phyloP scores from a whole-genome alignment of 2,888 invertebrate species.

The Apocheima hispidaria region DNA sequence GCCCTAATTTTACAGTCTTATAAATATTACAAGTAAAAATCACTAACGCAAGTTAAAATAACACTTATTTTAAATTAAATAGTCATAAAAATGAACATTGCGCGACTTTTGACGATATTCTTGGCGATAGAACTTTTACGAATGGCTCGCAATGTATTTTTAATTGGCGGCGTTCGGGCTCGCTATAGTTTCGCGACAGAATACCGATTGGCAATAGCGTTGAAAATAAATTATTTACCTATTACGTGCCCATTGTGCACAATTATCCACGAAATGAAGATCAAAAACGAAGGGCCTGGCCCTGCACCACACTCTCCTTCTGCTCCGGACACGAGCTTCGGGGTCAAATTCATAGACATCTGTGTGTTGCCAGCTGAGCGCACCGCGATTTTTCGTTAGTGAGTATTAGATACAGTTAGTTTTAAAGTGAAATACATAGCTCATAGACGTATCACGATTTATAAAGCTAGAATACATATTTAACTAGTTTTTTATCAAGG shows the following conservation, averaged over 20 bases:
- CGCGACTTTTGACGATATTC: slow-evolving; percentile 82
- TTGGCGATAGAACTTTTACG: slow-evolving; percentile 75
- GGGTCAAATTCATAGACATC: slow-evolving; percentile 86
- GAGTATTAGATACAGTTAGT: slow-evolving; percentile 17
- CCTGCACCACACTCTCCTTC: slow-evolving; percentile 83
- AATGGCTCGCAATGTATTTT: slow-evolving; percentile 71
- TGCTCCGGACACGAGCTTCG: slow-evolving; percentile 85
- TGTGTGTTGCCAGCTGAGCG: slow-evolving; percentile 71
- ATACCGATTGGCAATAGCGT: slow-evolving; percentile 34
- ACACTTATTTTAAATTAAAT: slow-evolving; percentile 72
- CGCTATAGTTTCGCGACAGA: slow-evolving; percentile 40
- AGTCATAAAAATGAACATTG: slow-evolving; percentile 73
- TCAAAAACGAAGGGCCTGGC: slow-evolving; percentile 82
- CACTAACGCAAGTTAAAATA: slow-evolving; percentile 64
- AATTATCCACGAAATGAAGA: slow-evolving; percentile 77
- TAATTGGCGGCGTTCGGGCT: slow-evolving; percentile 56
- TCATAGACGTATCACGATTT: slow-evolving; percentile 18
- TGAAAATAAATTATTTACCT: slow-evolving; percentile 76
- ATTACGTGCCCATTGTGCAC: slow-evolving; percentile 86
- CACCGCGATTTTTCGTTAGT: slow-evolving; percentile 31
- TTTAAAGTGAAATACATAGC: slow-evolving; percentile 24
- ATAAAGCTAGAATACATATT: slow-evolving; percentile 6
- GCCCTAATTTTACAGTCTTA: slow-evolving; percentile 47
- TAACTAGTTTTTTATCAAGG: slow-evolving; percentile 2
- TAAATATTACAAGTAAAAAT: slow-evolving; percentile 45